These are phyloP conservation scores for Megalops atlanticus DNA, from an alignment of 2,113 vertebrate species.

Conservation along the genomic window DNA sequence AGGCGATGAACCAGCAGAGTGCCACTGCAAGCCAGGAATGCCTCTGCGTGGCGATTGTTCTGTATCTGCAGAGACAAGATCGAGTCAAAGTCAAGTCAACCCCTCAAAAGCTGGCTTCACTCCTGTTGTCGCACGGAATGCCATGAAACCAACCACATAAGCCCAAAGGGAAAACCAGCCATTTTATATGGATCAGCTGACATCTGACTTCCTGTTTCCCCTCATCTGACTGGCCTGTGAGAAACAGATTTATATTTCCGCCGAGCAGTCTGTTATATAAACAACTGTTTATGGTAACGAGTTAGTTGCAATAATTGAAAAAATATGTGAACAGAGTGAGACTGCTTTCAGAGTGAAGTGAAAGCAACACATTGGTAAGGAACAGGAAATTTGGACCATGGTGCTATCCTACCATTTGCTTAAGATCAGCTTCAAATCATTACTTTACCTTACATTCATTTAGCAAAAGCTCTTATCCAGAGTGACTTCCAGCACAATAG, in stretches of 20 bases:
- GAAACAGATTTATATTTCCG: background rate
- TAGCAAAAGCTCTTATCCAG: too few relatives aligned
- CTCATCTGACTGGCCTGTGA: background rate
- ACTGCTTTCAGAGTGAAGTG: background rate
- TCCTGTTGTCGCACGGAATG: background rate
- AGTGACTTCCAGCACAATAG: too few relatives aligned
- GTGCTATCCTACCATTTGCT: background rate
- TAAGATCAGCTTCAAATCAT: too few relatives aligned
- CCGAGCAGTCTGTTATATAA: background rate
- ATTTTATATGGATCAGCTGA: background rate
- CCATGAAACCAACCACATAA: background rate
- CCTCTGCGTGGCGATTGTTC: conserved; percentile 50
- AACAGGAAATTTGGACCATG: background rate
- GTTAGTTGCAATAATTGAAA: background rate
- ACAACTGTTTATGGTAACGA: background rate
- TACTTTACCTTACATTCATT: too few relatives aligned
- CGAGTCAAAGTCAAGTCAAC: background rate
- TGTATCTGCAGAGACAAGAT: conserved; percentile 49
- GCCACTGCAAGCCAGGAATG: conserved; percentile 46
- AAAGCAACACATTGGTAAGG: background rate
- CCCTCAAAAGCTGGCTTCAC: background rate
- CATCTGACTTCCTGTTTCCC: background rate
- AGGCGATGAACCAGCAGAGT: conserved; percentile 57
- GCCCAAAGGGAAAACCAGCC: background rate
- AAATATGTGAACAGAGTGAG: background rate